Base-by-base conservation (phyloP, 37 sponge, comb jelly and placozoan genomes). In the Hexactinellida sp. region DNA sequence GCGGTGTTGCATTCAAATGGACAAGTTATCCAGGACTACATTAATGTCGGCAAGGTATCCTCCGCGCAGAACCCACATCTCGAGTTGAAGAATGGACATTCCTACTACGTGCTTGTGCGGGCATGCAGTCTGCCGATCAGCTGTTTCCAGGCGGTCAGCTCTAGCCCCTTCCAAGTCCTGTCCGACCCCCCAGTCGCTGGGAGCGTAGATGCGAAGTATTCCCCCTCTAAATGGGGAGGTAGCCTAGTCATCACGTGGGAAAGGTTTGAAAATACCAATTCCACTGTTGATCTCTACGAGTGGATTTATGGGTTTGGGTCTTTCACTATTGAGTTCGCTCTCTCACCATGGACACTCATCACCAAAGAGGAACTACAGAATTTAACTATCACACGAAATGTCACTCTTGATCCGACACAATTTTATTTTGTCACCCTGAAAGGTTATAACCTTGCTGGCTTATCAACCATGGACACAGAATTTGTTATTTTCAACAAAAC, bases 1-100 rank as follows among this genome's bases (percentile, higher is more conserved):
- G 93, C 86, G 1, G 1, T 93, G 35, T 51, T 85, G 16, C 52
- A 47, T 47, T 47, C 52, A 19, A 47, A 47, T 16, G 52, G 52
- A 47, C 13, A 47, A 9, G 9, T 19, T 16, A 16, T 47, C 9
- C 52, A 47, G 52, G 13, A 9, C 16, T 47, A 47, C 16, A 47
- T 47, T 47, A 47, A 47, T 16, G 52, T 47, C 16, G 52, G 52
- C 16, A 47, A 47, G 16, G 52, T 47, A 16, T 47, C 9, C 16
- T 47, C 52, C 16, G 52, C 52, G 9, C 52, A 47, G 16, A 47
- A 47, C 16, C 52, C 52, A 19, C 9, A 47, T 19, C 52, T 47
- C 16, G 52, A 47, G 16, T 16, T 47, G 16, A 47, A 16, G 13
- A 47, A 47, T 47, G 52, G 13, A 19, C 9, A 47, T 47, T 47